A percentile compares a stretch with the other conserved stretches of the same genome.
Evolutionary conservation across 2,888 invertebrate species (phyloP).

Genomic region (Leucophenga montana): DNA sequence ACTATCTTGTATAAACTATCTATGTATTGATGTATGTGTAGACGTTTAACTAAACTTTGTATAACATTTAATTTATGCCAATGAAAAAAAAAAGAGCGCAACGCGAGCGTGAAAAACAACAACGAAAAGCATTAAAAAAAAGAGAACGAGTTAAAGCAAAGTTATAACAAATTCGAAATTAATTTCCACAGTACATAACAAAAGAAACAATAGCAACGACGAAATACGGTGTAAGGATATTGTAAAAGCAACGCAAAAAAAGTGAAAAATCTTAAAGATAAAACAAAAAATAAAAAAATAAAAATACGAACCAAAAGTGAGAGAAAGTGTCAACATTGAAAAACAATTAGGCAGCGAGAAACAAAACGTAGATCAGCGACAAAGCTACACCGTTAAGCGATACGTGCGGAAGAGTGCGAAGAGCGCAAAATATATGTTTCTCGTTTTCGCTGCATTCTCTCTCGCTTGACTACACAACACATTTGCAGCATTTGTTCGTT

Average conservation of each 20-base stretch:
- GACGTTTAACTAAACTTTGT: too few species aligned
- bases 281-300: slow-evolving; percentile 18
- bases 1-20: too few species aligned
- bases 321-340: slow-evolving; percentile 21
- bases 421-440: too few species aligned
- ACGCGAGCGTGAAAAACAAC: slow-evolving; percentile 5
- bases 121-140: too few species aligned
- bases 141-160: neutral
- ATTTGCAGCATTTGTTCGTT: slow-evolving; percentile 24
- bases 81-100: too few species aligned
- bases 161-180: slow-evolving; percentile 52
- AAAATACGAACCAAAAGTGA: slow-evolving; percentile 16
- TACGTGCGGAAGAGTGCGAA: neutral
- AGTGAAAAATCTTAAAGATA: slow-evolving; percentile 45
- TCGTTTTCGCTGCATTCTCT: too few species aligned
- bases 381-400: neutral
- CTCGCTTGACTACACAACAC: too few species aligned
- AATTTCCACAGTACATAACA: slow-evolving; percentile 48
- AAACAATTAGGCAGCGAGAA: neutral
- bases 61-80: too few species aligned
- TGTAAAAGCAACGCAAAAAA: slow-evolving; percentile 53
- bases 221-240: slow-evolving; percentile 9
- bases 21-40: too few species aligned
- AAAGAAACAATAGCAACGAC: slow-evolving; percentile 26
- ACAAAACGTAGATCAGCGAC: neutral